Conservation (phyloP, 2,797 vertebrate species). For the Falco rusticolus region DNA sequence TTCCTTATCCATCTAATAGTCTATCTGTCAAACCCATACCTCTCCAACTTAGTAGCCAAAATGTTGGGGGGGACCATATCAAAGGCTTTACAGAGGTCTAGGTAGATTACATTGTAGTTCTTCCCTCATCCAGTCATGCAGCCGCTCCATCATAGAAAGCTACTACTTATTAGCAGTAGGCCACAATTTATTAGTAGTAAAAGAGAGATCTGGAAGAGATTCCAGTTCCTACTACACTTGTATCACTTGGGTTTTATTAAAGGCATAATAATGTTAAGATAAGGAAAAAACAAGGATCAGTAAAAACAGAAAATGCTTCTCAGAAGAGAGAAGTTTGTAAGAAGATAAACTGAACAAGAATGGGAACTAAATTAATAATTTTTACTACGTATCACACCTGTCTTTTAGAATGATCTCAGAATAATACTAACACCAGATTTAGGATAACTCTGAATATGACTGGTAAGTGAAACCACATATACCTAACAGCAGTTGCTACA, state of each 20-base stretch:
- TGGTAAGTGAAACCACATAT: not conserved
- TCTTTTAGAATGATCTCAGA: not conserved
- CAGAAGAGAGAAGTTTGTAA: not conserved
- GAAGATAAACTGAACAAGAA: not conserved
- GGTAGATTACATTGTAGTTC: not conserved
- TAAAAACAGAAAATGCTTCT: not conserved
- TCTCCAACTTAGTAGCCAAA: not conserved
- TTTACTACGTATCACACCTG: accelerated
- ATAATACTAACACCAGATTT: not conserved
- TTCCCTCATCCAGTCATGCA: not conserved
- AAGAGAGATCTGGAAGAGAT: not conserved
- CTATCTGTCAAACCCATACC: not conserved
- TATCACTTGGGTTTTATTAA: not conserved
- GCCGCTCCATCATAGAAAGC: not conserved
- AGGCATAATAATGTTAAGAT: not conserved
- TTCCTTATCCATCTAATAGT: not conserved
- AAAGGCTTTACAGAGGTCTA: not conserved
- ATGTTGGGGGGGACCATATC: accelerated
- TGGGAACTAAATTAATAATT: not conserved
- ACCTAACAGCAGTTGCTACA: not conserved
- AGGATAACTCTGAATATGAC: not conserved
- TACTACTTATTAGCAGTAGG: not conserved
- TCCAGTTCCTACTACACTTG: not conserved
- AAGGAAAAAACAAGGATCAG: not conserved
- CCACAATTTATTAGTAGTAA: not conserved